Base-by-base conservation (phyloP, 1,140 invertebrate species). In the Hydropsyche tenuis region DNA sequence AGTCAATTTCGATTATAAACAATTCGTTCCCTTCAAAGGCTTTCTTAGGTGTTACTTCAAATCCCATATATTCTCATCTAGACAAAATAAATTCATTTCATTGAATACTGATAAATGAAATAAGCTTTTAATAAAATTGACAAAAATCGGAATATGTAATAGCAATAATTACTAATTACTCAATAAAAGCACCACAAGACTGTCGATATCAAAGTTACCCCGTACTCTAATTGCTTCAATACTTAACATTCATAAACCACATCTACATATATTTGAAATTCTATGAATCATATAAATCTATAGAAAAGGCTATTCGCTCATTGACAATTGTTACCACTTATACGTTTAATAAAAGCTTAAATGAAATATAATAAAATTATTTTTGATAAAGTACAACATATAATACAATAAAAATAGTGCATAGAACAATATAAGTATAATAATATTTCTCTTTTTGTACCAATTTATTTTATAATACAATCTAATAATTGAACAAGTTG, bases 171-270 rank as follows among this genome's bases (percentile, higher is more conserved):
- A 1, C 6, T 72, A 43, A 51, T 65, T 64, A 73, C 73, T 68
- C 65, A 72, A 37, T 71, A 74, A 62, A 77, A 77, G 76, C 76
- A 77, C 76, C 76, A 77, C 69, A 70, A 74, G 74, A 74, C 73
- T 51, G 48, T 73, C 23, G 7, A 56, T 23, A 74, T 77, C 30
- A 37, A 37, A 37, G 30, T 37, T 37, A 37, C 30, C 30, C 30
- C 30, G 9, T 37, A 37, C 30, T 37, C 30, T 37, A 37, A 72
- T 73, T 68, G 45, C 75, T 75, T 73, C 20, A 70, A 30, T n/a
- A 42, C 12, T 56, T 56, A 46, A 70, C 43, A 56, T 70, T 23
- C 68, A 69, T 30, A 48, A 48, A 46, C 22, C 68, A 70, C 48
- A 56, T 48, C 23, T 70, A 70, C 51, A 42, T 42, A 18, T 70